Evolutionary conservation across 2,888 invertebrate species (phyloP).

Genomic region (Agelastica alni): DNA sequence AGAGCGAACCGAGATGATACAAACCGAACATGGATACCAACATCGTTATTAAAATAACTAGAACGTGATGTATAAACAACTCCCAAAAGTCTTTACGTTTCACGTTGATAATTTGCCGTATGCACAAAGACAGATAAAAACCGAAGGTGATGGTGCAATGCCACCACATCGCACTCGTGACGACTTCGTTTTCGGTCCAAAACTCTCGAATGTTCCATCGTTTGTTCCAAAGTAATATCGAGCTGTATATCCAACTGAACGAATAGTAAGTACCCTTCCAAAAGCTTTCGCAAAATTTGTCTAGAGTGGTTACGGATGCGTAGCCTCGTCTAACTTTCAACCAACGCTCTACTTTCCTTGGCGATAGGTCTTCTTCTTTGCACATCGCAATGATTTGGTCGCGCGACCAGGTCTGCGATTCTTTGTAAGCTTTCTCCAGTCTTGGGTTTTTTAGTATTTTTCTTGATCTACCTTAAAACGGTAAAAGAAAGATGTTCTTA

Average conservation of each 20-base stretch:
- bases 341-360: too few relatives aligned
- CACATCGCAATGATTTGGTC: too few relatives aligned
- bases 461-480: too few relatives aligned
- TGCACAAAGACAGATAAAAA: neutral
- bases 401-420: too few relatives aligned
- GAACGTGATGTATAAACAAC: neutral
- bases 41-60: neutral
- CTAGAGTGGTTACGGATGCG: too few relatives aligned
- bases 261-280: neutral
- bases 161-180: neutral
- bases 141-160: neutral
- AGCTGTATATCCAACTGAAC: neutral
- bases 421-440: too few relatives aligned
- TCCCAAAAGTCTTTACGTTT: neutral
- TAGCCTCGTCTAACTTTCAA: too few relatives aligned
- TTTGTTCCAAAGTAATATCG: neutral
- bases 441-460: too few relatives aligned
- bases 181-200: neutral
- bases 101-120: neutral
- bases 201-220: conserved; percentile 2
- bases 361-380: too few relatives aligned
- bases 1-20: neutral
- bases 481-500: too few relatives aligned
- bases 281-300: conserved; percentile 4
- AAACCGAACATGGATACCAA: neutral